Base-by-base conservation (phyloP, 2,113 vertebrate genomes). In the Micromys minutus region DNA sequence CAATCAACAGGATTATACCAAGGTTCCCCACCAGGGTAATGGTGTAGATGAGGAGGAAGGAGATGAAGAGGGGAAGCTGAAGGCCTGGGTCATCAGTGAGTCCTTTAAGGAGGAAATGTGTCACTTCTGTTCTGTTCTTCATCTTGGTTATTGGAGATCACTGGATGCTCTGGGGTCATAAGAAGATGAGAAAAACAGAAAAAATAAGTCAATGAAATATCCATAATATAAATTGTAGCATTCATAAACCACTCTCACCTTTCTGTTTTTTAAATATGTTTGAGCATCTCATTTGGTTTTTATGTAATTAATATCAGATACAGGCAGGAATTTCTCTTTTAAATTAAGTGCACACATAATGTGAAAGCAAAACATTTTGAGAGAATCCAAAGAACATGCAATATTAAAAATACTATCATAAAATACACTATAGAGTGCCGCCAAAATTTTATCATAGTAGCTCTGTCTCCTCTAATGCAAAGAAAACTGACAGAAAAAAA, bases 21-120 rank as follows among this genome's bases (percentile, higher is more conserved):
- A 96, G 2, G 29, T 96, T 97, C 21, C 96, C 96, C 4, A 31
- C 29, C 24, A 92, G 22, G 7, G 93, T 97, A 87, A 67, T 29
- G 79, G 80, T 79, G 55, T 87, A 97, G 61, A 94, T 79, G 84
- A 97, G 29, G 1, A 67, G 42, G 59, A 95, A 94, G 12, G 21
- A 36, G 7, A 75, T 1, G 5, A 96, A 91, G 11, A 97, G 90
- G 3, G 75, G 93, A 3, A 93, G 0, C 63, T 80, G 94, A 4
- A 95, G 80, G 7, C 42, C 55, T 21, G 88, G 94, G 50, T n/a
- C 80, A 34, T 42, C 15, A 1, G 76, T 95, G 19, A 97, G 93
- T 76, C 97, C 97, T 0, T 96, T 65, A 19, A 97, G 86, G 16
- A 95, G 50, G 39, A 92, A 95, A 5, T 85, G 2, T 2, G 57